These are phyloP conservation scores for Chelon auratus DNA, from an alignment of 2,797 vertebrate genomes.

Conservation along the genomic window DNA sequence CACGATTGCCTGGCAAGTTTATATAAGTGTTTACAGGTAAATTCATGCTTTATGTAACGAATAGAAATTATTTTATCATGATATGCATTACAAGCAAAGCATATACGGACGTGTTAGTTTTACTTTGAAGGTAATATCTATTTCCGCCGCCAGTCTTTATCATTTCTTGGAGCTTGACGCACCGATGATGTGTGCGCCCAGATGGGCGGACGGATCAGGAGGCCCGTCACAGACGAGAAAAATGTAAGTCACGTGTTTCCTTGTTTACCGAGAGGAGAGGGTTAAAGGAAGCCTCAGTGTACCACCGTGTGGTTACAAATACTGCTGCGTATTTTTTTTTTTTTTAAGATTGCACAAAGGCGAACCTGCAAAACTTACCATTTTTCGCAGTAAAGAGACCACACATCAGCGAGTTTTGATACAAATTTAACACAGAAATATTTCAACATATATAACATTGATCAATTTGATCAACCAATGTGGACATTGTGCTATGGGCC, in stretches of 20 bases:
- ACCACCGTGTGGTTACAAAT: conserved; percentile 22
- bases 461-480: conserved; percentile 67
- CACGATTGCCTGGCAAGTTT: too few relatives aligned
- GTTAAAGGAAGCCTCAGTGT: conserved; percentile 8
- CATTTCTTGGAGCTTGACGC: neutral
- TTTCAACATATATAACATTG: conserved; percentile 40
- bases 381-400: neutral
- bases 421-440: conserved; percentile 65
- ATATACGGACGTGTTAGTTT: neutral
- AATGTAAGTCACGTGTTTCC: conserved; percentile 76
- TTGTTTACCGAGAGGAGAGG: conserved; percentile 74
- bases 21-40: too few relatives aligned
- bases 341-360: neutral
- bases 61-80: neutral
- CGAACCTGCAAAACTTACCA: neutral
- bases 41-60: too few relatives aligned
- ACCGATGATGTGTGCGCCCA: neutral
- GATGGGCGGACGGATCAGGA: conserved; percentile 48
- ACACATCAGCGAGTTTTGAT: conserved; percentile 8
- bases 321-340: neutral
- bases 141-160: conserved; percentile 1
- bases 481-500: conserved; percentile 8
- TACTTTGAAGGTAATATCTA: neutral
- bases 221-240: conserved; percentile 47
- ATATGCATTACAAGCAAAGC: too few relatives aligned